Evolutionary conservation across 2,113 vertebrate genomes (phyloP), one percentile per base, ranked within the genome.

Genomic region (Sinocyclocheilus anophthalmus): DNA sequence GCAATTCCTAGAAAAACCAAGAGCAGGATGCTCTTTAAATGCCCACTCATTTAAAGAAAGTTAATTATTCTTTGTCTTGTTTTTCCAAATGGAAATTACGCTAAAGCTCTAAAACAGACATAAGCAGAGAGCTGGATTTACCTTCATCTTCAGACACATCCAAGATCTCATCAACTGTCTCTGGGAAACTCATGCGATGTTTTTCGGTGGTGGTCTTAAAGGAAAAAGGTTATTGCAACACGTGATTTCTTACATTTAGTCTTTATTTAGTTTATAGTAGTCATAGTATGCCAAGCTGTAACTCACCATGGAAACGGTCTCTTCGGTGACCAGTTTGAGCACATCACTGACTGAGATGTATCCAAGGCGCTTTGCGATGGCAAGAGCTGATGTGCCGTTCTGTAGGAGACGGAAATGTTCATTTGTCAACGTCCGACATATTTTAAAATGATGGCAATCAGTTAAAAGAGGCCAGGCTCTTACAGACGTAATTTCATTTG

Each of bases 131-230:
- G 48, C 10, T 37, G 22, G 8, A 55, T 39, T 90, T 96, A 99
- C 98, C 98, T 98, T 99, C 98, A 81, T 99, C 98, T 92, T 99
- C 98, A 0, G 98, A 99, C 48, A 99, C 98, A 0, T 99, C 98
- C 87, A 98, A 92, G 85, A 97, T 97, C 93, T 99, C 98, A 0
- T 99, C 98, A 26, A 99, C 97, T 0, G 97, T 99, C 93, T 99
- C 98, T 0, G 98, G 98, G 91, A 98, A 98, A 92, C 98, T 98
- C 97, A 98, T 97, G 81, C 96, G 97, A 87, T 98, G 97, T 88
- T 97, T 99, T 93, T 99, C 97, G 2, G 94, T 95, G 70, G 92
- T 93, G 0, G 93, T 94, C 95, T 95, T 86, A 80, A 63, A 59
- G 20, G 10, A 1, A 82, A 39, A 72, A 6, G 67, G 50, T 76